Evolutionary conservation across 1,140 invertebrate species (phyloP), one percentile per base, ranked within the genome.

Genomic region (Bombus difficillimus): DNA sequence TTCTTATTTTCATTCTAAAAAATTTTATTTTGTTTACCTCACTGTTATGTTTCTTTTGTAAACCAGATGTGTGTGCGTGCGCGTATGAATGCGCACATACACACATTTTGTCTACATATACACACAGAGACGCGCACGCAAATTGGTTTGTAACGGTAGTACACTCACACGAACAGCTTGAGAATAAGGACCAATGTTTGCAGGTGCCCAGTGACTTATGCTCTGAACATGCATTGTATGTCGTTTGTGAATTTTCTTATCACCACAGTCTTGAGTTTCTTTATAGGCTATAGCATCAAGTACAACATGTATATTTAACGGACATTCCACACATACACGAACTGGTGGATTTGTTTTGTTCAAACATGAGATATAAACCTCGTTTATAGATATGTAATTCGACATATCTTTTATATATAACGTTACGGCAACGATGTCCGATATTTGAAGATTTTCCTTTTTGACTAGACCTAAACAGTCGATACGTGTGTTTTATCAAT

Each of bases 101-200:
- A 85, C 76, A 85, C 76, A 79, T 73, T 28, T 79, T 72, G 53
- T 85, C 76, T 80, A 72, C 77, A 79, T 37, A 80, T 80, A 80
- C 68, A 85, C 76, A 80, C 76, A 85, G 68, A 85, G 82, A 69
- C 77, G 83, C 41, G 77, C 77, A 85, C 76, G 72, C 53, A 83
- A 81, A 85, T 85, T 81, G 69, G 43, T 85, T 81, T 85, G 64
- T 85, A 85, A 85, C 79, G 78, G 41, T 85, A 85, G 78, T 89
- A 73, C 75, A 92, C 93, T 93, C 93, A 98, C 98, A 95, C 97
- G 97, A 83, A 98, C 96, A 41, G 98, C 98, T 96, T 99, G 98
- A 93, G 98, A 99, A 94, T 99, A 99, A 53, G 98, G 98, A 28
- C 98, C 98, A 89, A 99, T 99, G 93, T 98, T 99, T 68, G 98